Evolutionary conservation across 2,113 vertebrate species (phyloP), one percentile per base, ranked within the genome.

Genomic region (Holacanthus passer): DNA sequence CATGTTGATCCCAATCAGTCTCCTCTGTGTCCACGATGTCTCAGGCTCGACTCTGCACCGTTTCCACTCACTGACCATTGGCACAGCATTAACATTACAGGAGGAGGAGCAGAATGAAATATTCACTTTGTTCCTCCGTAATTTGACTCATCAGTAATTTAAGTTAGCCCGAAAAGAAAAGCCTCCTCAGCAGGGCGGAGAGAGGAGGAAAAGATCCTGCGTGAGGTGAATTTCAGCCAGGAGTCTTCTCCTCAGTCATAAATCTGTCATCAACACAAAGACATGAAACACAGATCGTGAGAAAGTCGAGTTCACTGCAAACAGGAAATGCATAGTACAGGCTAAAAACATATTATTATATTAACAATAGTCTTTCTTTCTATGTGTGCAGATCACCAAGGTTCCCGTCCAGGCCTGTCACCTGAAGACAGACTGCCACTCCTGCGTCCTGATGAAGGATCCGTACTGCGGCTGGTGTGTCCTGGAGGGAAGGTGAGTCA

Each of bases 381-480:
- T 37, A 8, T 37, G 0, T 83, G 7, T 56, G 47, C 77, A 95
- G 94, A 94, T 95, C 85, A 91, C 86, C 22, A 96, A 92, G 45
- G 87, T 98, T 0, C 96, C 97, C 0, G 97, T 99, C 47, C 97
- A 99, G 92, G 92, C 96, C 41, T 99, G 98, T 82, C 82, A 92
- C 39, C 93, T 88, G n/a, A 95, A 96, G 70, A 84, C 47, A 0
- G 94, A 94, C 93, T 99, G 98, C 22, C 79, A 88, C 0, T 95
- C 95, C 63, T 99, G 98, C 52, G 80, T 94, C 2, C 67, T 91
- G 1, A 94, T 96, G 0, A 94, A 89, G 85, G 98, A 99, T 66
- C 98, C 97, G 0, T 99, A 98, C 94, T 99, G 98, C 0, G 98
- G 98, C 90, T 99, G 98, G 98, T 99, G 98, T 8, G 97, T 97